These are phyloP conservation scores for Chamaea fasciata DNA, from an alignment of 2,113 vertebrate genomes.

Conservation along the genomic window DNA sequence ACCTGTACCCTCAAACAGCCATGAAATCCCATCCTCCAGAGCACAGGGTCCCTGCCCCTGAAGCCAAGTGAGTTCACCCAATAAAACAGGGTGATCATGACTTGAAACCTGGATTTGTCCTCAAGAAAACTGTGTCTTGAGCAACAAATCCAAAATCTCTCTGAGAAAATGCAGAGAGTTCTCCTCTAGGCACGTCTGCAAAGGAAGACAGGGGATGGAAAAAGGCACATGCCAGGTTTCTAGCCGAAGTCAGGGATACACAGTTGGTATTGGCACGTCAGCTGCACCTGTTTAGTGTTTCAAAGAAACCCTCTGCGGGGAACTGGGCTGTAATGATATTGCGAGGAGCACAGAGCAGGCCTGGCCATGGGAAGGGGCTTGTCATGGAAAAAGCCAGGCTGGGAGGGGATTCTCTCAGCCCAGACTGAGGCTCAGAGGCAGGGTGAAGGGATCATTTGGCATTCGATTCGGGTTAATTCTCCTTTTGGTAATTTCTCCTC, in stretches of 20 bases:
- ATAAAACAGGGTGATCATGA: not conserved
- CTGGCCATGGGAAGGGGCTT: not conserved
- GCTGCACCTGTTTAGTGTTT: accelerated
- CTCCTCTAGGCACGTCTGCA: not conserved
- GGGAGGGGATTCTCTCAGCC: not conserved
- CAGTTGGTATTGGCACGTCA: not conserved
- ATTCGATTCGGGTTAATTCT: not conserved
- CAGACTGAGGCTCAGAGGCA: not conserved
- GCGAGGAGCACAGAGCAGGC: not conserved
- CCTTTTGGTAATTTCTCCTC: not conserved
- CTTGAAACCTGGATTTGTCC: not conserved
- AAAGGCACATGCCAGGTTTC: not conserved
- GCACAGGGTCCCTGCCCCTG: not conserved
- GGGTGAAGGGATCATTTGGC: not conserved
- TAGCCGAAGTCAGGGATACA: too few species aligned
- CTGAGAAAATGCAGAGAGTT: accelerated
- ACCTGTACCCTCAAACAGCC: not conserved
- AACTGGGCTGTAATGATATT: not conserved
- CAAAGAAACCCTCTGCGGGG: too few species aligned
- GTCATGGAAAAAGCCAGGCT: not conserved
- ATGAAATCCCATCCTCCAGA: not conserved
- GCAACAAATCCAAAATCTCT: not conserved
- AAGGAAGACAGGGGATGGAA: not conserved
- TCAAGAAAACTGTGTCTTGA: not conserved
- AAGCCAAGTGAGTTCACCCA: not conserved